phyloP scores from a whole-genome alignment of 2,113 vertebrate genomes.

The rabbit (Oryctolagus cuniculus) region mOryCun1.1 NC_091448.1:10461501-10462000 shows the following conservation, averaged over 20 bases:
- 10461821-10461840: not conserved
- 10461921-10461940: not conserved
- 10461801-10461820: not conserved
- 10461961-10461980: not conserved
- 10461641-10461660: not conserved
- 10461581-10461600: not conserved
- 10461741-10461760: not conserved
- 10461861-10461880: not conserved
- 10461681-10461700: not conserved
- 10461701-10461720: not conserved
- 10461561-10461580: not conserved
- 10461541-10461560: not conserved
- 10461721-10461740: not conserved
- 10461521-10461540: not conserved
- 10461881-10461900: not conserved
- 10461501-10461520: not conserved
- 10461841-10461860: slow-evolving; percentile 27
- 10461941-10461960: slow-evolving; percentile 3
- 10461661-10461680: slow-evolving; percentile 9
- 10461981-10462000: not conserved
- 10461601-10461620: not conserved
- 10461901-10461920: slow-evolving; percentile 1
- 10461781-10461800: not conserved
- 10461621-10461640: not conserved
- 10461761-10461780: not conserved